phyloP scores from a whole-genome alignment of 2,888 invertebrate genomes.

The Ochropacha duplaris region DNA sequence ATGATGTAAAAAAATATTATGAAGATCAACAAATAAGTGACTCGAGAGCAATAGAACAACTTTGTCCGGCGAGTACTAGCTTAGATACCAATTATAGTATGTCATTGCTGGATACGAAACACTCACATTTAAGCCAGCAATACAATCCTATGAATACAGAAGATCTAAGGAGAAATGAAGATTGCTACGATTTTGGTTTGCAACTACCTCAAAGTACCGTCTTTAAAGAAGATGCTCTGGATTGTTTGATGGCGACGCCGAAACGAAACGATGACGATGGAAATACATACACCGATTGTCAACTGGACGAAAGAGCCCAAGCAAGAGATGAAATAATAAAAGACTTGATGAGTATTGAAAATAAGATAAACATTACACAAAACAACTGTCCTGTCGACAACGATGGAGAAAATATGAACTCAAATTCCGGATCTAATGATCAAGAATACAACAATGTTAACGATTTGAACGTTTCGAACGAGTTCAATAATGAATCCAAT shows the following conservation, averaged over 20 bases:
- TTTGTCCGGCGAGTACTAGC: slow-evolving; percentile 66
- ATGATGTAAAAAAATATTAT: slow-evolving; percentile 77
- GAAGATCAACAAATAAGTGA: slow-evolving; percentile 70
- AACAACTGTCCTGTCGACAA: slow-evolving; percentile 32
- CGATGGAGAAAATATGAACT: slow-evolving; percentile 22
- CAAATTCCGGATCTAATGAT: slow-evolving; percentile 31
- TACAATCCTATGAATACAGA: slow-evolving; percentile 63
- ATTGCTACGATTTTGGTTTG: slow-evolving; percentile 71
- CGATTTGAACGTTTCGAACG: slow-evolving; percentile 25
- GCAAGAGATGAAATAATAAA: slow-evolving; percentile 74
- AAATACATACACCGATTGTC: slow-evolving; percentile 44
- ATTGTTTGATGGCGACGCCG: slow-evolving; percentile 69
- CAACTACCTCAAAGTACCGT: slow-evolving; percentile 64
- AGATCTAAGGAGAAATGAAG: slow-evolving; percentile 64
- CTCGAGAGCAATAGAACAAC: slow-evolving; percentile 63
- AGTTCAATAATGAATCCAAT: slow-evolving; percentile 29
- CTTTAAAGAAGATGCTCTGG: slow-evolving; percentile 67
- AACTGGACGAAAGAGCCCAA: slow-evolving; percentile 52
- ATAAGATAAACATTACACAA: slow-evolving; percentile 55
- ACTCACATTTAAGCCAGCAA: slow-evolving; percentile 58
- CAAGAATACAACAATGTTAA: slow-evolving; percentile 34
- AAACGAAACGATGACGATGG: slow-evolving; percentile 56
- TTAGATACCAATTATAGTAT: slow-evolving; percentile 71
- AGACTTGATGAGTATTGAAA: slow-evolving; percentile 74
- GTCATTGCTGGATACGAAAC: slow-evolving; percentile 67